These are phyloP conservation scores for Triplophysa yarkandensis DNA, from an alignment of 2,797 vertebrate species.

Conservation along the genomic window DNA sequence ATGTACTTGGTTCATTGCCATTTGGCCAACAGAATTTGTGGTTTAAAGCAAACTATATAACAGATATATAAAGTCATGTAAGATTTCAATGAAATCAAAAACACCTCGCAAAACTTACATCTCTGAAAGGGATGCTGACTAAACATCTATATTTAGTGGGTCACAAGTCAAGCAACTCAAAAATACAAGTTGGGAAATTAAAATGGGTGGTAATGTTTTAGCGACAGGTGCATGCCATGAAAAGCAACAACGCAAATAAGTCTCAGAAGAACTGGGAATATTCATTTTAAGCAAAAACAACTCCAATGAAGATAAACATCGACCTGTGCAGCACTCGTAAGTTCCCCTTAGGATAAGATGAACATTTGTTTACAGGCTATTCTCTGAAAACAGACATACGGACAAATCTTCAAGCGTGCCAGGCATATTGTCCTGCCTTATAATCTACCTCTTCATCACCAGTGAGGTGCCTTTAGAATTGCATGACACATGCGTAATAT, in stretches of 20 bases:
- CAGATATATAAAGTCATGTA: no score
- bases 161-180: no score
- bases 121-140: no score
- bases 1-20: neutral
- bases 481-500: constrained; percentile 19
- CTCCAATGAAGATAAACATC: neutral
- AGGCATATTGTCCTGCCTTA: neutral
- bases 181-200: no score
- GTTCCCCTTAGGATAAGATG: neutral
- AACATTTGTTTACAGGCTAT: constrained; percentile 24
- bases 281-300: neutral
- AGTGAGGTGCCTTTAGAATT: constrained; percentile 12
- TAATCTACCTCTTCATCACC: constrained; percentile 16
- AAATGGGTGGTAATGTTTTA: no score
- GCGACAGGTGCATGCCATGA: neutral
- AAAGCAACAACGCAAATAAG: neutral
- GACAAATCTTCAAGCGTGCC: neutral
- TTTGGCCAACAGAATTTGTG: neutral
- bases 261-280: neutral
- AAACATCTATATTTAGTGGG: no score
- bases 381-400: constrained; percentile 7
- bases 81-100: no score
- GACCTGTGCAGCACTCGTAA: constrained; percentile 1
- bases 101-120: no score
- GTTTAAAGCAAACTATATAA: neutral